Evolutionary conservation across 1,140 invertebrate genomes (phyloP).

Genomic region (Tetragnatha versicolor): DNA sequence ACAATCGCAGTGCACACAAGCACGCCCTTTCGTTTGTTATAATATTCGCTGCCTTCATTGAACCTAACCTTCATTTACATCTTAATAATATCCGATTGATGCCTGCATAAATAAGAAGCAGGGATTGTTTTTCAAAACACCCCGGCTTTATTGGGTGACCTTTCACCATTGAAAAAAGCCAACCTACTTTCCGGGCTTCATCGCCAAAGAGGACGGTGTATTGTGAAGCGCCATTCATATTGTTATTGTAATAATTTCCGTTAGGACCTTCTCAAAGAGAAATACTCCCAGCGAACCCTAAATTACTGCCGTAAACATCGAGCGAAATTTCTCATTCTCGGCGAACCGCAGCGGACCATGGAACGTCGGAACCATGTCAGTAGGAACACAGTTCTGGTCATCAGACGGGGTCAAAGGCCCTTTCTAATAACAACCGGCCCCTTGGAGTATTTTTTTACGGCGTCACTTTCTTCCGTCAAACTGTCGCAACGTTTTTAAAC

Average conservation of each 20-base stretch:
- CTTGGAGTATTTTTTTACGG: not conserved
- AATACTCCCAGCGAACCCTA: not conserved
- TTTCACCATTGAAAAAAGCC: conserved; percentile 3
- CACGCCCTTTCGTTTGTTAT: no score
- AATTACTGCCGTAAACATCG: not conserved
- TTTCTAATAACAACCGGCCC: not conserved
- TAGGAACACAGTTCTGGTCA: conserved; percentile 7
- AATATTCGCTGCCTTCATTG: no score
- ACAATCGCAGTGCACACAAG: no score
- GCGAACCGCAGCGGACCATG: conserved; percentile 21
- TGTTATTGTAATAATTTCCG: conserved; percentile 53
- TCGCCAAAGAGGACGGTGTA: not conserved
- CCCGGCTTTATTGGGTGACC: conserved; percentile 6
- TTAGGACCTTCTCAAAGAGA: conserved; percentile 9
- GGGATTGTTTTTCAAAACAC: not conserved
- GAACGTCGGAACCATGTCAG: conserved; percentile 39
- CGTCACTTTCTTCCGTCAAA: not conserved
- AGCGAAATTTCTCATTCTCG: conserved; percentile 12
- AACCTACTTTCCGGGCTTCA: conserved; percentile 18
- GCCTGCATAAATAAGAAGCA: no score
- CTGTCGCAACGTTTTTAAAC: not conserved
- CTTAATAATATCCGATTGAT: no score
- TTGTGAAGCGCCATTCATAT: conserved; percentile 28
- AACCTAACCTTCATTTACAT: conserved; percentile 7
- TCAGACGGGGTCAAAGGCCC: conserved; percentile 38